Percentiles rank a stretch among this genome's conserved stretches.
phyloP scores from a whole-genome alignment of 2,113 vertebrate genomes.

The Python bivittatus region DNA sequence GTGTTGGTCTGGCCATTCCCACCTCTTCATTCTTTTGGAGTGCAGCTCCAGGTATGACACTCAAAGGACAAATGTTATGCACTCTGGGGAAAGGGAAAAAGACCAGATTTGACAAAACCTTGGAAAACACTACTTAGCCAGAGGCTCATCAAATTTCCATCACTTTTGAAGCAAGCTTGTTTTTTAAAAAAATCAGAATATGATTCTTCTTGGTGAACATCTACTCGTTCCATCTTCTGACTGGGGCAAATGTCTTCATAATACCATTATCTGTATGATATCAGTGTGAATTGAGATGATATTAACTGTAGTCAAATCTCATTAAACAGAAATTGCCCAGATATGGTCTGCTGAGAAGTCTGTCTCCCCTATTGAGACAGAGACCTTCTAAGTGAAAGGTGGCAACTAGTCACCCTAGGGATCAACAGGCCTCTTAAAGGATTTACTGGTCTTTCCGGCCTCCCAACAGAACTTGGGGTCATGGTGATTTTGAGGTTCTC shows the following conservation, averaged over 20 bases:
- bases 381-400: not conserved
- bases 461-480: not conserved
- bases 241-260: not conserved
- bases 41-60: not conserved
- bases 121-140: not conserved
- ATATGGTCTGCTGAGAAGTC: not conserved
- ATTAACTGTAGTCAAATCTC: not conserved
- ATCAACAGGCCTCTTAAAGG: conserved; percentile 3
- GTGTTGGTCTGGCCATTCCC: not conserved
- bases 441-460: not conserved
- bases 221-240: not conserved
- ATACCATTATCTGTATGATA: not conserved
- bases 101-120: not conserved
- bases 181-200: not conserved
- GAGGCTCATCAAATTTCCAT: not conserved
- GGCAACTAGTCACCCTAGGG: not conserved
- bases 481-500: not conserved
- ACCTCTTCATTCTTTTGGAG: not conserved
- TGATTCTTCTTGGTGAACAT: not conserved
- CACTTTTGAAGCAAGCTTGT: not conserved
- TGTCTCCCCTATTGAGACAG: not conserved
- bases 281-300: not conserved
- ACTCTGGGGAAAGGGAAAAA: not conserved
- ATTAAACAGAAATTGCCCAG: not conserved
- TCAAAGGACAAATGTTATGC: not conserved